These are phyloP conservation scores for Porites divaricata DNA, from an alignment of 92 coral and sea anemone species.

Conservation along the genomic window DNA sequence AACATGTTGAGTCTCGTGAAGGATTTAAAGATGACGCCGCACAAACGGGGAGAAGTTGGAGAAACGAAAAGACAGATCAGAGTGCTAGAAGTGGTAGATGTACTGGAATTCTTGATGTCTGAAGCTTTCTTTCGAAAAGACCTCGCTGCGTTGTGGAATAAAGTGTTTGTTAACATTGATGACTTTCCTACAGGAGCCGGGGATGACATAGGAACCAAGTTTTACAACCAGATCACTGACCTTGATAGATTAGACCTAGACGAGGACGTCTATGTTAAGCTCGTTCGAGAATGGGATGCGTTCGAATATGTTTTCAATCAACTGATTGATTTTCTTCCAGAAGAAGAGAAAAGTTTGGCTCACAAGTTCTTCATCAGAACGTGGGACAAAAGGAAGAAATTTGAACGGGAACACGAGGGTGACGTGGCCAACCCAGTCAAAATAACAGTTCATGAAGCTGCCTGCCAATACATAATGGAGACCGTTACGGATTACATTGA, in stretches of 20 bases:
- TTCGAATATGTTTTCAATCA: not conserved
- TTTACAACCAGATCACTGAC: slow-evolving; percentile 11
- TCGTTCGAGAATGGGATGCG: slow-evolving; percentile 1
- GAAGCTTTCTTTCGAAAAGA: slow-evolving; percentile 5
- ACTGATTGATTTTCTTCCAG: not conserved
- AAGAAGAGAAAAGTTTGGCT: slow-evolving; percentile 6
- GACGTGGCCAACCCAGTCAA: not conserved
- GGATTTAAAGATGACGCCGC: not conserved
- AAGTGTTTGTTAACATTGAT: slow-evolving; percentile 23
- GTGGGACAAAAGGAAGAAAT: not conserved
- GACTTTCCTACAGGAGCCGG: not conserved
- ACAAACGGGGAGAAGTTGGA: not conserved
- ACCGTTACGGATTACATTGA: not conserved
- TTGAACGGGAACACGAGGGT: not conserved
- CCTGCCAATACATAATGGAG: not conserved
- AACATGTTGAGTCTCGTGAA: slow-evolving; percentile 11
- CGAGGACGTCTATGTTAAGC: not conserved
- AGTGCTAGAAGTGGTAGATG: slow-evolving; percentile 16
- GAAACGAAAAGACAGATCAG: slow-evolving; percentile 25
- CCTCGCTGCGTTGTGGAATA: slow-evolving; percentile 17
- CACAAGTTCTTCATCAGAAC: slow-evolving; percentile 3
- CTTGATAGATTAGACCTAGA: not conserved
- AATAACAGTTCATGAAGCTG: not conserved
- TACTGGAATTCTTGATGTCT: slow-evolving; percentile 15
- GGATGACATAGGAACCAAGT: not conserved